phyloP scores from a whole-genome alignment of 1,140 invertebrate species.

The Dendroctonus ponderosae region DNA sequence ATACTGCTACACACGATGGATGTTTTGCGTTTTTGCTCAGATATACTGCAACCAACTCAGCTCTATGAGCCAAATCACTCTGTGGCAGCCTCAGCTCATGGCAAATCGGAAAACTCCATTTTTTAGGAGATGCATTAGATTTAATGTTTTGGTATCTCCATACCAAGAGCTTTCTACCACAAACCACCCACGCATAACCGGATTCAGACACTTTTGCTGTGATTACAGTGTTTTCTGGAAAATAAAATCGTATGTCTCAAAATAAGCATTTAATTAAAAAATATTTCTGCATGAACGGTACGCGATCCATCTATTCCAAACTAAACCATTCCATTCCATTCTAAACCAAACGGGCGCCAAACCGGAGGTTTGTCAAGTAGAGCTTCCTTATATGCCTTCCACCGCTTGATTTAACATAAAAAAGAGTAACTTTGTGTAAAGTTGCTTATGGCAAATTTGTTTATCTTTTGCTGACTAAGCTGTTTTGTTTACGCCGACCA shows the following conservation, averaged over 20 bases:
- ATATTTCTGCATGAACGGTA: too few species aligned
- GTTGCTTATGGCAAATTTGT: too few species aligned
- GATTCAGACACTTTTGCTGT: conserved; percentile 55
- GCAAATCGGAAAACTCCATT: conserved; percentile 55
- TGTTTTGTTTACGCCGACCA: too few species aligned
- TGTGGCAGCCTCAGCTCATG: conserved; percentile 84
- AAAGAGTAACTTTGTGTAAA: too few species aligned
- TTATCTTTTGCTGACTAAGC: too few species aligned
- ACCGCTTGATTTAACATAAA: too few species aligned
- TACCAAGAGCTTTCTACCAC: conserved; percentile 77
- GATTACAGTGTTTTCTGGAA: conserved; percentile 55
- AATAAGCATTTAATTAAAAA: too few species aligned
- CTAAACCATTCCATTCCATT: too few species aligned
- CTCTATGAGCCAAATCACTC: conserved; percentile 87
- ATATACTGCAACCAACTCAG: conserved; percentile 83
- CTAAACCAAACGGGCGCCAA: too few species aligned
- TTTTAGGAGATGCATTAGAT: conserved; percentile 46
- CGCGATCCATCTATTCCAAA: too few species aligned
- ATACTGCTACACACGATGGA: conserved; percentile 87
- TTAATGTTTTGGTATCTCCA: conserved; percentile 75
- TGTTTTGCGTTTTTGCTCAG: conserved; percentile 53
- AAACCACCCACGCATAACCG: conserved; percentile 77
- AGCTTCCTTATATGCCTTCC: too few species aligned
- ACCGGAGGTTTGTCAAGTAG: too few species aligned
- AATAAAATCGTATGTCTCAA: background rate